phyloP scores from a whole-genome alignment of 1,140 invertebrate species.

The Neodiprion fabricii region DNA sequence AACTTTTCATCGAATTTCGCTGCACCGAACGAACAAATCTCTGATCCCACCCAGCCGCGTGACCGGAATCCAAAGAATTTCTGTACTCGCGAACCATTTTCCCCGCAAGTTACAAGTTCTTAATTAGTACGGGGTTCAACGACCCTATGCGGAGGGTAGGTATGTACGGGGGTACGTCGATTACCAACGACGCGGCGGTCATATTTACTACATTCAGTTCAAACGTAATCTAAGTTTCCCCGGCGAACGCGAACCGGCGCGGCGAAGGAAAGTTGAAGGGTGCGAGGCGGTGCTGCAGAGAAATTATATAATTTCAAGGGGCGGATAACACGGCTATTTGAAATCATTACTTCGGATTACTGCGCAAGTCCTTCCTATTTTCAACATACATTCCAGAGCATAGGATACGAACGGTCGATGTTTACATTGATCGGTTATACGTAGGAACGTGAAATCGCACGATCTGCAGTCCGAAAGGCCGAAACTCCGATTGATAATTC shows the following conservation, averaged over 20 bases:
- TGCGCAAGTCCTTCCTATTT: too few relatives aligned
- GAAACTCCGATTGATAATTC: too few relatives aligned
- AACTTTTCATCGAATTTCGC: conserved; percentile 2
- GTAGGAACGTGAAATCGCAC: too few relatives aligned
- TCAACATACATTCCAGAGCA: too few relatives aligned
- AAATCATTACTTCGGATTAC: too few relatives aligned
- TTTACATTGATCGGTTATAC: too few relatives aligned
- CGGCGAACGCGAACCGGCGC: neutral
- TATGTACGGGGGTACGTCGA: too few relatives aligned
- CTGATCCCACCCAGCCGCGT: neutral
- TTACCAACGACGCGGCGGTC: neutral
- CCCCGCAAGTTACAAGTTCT: neutral
- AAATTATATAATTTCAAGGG: too few relatives aligned
- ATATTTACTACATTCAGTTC: neutral
- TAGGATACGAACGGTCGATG: too few relatives aligned
- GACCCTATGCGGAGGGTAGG: neutral
- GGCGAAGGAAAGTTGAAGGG: neutral
- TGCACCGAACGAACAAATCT: conserved; percentile 4
- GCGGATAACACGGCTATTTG: too few relatives aligned
- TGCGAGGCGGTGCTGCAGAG: neutral
- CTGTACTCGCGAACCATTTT: neutral
- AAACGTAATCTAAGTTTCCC: conserved; percentile 3
- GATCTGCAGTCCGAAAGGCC: too few relatives aligned
- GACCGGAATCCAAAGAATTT: neutral
- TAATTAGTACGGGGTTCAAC: neutral